phyloP scores from a whole-genome alignment of 1,140 invertebrate genomes.

The Reticulitermes speratus region DNA sequence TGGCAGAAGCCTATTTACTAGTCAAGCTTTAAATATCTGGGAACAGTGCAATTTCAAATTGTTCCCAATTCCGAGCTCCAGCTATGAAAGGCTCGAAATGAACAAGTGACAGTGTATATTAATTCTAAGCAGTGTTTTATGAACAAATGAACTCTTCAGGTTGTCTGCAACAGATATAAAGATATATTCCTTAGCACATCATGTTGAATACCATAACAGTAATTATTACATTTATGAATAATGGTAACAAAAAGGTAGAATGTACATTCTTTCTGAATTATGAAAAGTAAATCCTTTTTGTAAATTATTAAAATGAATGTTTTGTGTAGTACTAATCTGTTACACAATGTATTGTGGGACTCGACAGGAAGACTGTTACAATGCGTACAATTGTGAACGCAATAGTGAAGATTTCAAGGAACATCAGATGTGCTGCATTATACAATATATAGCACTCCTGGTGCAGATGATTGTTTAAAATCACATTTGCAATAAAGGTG shows the following conservation, averaged over 20 bases:
- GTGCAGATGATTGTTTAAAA: neutral
- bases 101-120: neutral
- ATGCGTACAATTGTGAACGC: neutral
- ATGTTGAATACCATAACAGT: neutral
- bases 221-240: neutral
- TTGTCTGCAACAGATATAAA: neutral
- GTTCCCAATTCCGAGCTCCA: neutral
- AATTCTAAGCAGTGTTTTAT: neutral
- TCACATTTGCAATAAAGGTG: neutral
- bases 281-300: neutral
- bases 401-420: neutral
- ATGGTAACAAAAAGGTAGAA: neutral
- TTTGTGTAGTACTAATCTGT: neutral
- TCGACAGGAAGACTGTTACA: no score
- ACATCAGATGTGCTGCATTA: neutral
- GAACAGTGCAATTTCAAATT: neutral
- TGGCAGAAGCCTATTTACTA: constrained; percentile 16
- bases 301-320: neutral
- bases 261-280: neutral
- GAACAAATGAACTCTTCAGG: neutral
- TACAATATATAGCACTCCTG: neutral
- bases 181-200: neutral
- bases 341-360: neutral
- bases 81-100: neutral
- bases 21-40: constrained; percentile 1